Base-by-base conservation (phyloP, 92 coral and sea anemone genomes). In the Palythoa heliodiscus region DNA sequence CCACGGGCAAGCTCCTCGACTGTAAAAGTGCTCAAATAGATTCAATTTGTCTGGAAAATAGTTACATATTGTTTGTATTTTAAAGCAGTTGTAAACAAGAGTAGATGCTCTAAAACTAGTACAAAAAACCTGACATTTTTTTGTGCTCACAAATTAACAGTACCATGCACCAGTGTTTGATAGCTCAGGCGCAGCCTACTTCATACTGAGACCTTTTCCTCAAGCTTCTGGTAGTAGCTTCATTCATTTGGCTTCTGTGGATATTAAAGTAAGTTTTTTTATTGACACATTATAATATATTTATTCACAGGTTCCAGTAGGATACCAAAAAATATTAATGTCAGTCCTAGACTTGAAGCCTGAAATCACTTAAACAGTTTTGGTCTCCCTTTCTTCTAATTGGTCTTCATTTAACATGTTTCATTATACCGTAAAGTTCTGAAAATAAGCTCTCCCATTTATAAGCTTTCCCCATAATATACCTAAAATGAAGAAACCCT, bases 161-260 rank as follows among this genome's bases (percentile, higher is more conserved):
- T 88, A 92, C 78, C 82, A 86, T 24, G 91, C 87, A 35, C 99
- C 96, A 19, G 77, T 78, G 90, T 88, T 88, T 72, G 93, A 95
- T 22, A 71, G 72, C 16, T 95, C 87, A 70, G 95, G 96, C 5
- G 83, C 86, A 25, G 89, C 69, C 54, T 96, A 88, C 78, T 88
- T 92, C 52, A 89, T 93, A 8, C 73, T 72, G 23, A 82, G 88
- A 82, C 98, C 99, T 24, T 87, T 89, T 64, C 57, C 73, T 11
- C 93, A 91, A 79, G 89, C 90, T 15, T 68, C 76, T 68, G 92
- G 37, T 5, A 73, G 37, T 5, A 73, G 91, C 38, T 96, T 91
- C 83, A 77, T 93, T 53, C 99, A 96, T 73, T 68, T 96, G 7
- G 98, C 95, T 70, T 87, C 75, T 57, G 83, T 94, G 75, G 76